Base-by-base conservation (phyloP, 1,140 invertebrate species). In the Hirudo medicinalis region DNA sequence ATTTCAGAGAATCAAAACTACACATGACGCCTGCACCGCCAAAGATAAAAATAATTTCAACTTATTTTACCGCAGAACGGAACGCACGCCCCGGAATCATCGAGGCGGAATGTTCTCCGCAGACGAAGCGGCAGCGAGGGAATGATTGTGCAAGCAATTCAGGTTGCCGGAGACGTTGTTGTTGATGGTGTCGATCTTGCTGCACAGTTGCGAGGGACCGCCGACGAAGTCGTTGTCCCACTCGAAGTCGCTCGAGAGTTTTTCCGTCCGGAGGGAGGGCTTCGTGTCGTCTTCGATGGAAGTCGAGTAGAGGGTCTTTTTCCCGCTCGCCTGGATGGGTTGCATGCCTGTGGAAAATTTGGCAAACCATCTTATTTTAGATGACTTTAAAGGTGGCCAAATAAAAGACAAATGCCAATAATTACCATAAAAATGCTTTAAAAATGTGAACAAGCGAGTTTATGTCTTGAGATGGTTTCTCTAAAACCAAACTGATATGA, bases 161-260 rank as follows among this genome's bases (percentile, higher is more conserved):
- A 13, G 4, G 57, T 25, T 63, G 57, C 22, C 57, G 2, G 29
- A 63, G 11, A 25, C 29, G 57, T 63, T 22, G 57, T 63, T 63
- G 57, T 63, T 63, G 57, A 63, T 63, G 57, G 29, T 32, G 57
- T 63, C 57, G 15, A 25, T 32, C 22, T 32, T 54, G 22, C 19
- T 36, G 25, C 40, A 54, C 9, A 49, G 22, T n/a, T 54, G 43
- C 20, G 32, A 49, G 11, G 70, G 29, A 40, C 70, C 54, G 25
- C 25, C 11, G 57, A 32, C 77, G 76, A 80, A 80, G 73, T 79
- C 78, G 75, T 77, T 79, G 71, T 81, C 80, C 80, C 80, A 81
- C 72, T 81, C 80, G 8, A 80, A 74, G 57, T 81, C 80, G 70
- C 76, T 77, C 29, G 79, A 81, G 54, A 78, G 76, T 73, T 77